phyloP scores from a whole-genome alignment of 2,113 vertebrate genomes.

The Odocoileus hemionus region DNA sequence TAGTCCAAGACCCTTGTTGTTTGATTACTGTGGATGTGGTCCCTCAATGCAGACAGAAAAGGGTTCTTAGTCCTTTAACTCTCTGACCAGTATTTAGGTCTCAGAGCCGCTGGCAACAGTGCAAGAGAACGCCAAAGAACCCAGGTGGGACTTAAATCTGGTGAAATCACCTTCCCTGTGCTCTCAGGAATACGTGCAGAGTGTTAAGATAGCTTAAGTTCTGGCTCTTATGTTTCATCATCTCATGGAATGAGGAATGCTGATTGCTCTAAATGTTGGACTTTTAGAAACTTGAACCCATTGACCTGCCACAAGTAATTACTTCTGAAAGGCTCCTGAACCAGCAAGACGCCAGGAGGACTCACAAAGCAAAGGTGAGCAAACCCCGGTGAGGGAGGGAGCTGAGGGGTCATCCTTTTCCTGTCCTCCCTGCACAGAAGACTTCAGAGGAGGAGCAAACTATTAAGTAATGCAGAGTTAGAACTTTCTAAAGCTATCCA shows the following conservation, averaged over 20 bases:
- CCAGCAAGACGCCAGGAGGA: conserved; percentile 27
- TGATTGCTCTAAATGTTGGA: conserved; percentile 70
- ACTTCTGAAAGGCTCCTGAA: conserved; percentile 46
- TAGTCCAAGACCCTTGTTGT: neutral
- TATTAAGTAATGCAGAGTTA: neutral
- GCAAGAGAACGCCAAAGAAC: neutral
- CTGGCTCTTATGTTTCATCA: conserved; percentile 38
- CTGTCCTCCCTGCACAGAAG: neutral
- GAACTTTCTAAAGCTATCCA: neutral
- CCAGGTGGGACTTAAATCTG: neutral
- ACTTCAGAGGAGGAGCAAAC: neutral
- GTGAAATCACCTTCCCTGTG: neutral
- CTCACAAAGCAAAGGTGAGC: conserved; percentile 71
- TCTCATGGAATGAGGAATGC: neutral
- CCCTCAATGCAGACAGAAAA: neutral
- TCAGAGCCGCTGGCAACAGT: neutral
- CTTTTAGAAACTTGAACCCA: conserved; percentile 81
- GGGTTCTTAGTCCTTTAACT: neutral
- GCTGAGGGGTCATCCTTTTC: neutral
- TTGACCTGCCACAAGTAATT: conserved; percentile 29
- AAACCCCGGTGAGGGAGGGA: neutral
- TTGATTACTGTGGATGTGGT: neutral
- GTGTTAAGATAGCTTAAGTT: conserved; percentile 1
- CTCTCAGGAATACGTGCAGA: neutral
- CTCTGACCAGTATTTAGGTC: neutral